Percentiles rank a stretch among this genome's conserved stretches.
phyloP scores from a whole-genome alignment of 2,888 invertebrate genomes.

The Spodoptera exigua region DNA sequence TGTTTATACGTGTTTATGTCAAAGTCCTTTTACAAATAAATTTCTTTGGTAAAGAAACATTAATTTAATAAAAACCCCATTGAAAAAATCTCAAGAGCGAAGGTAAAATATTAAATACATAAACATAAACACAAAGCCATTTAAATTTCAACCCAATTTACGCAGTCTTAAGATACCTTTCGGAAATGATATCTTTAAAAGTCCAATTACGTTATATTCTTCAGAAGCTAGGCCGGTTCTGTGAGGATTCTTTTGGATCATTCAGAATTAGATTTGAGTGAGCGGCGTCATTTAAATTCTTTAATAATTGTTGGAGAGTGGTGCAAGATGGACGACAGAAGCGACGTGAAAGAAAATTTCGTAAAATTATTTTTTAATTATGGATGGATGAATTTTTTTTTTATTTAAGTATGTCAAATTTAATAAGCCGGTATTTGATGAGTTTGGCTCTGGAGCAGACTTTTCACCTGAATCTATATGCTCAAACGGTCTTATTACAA shows the following conservation, averaged over 20 bases:
- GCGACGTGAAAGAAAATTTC: slow-evolving; percentile 4
- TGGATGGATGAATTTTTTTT: too few species aligned
- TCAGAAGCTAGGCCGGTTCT: slow-evolving; percentile 63
- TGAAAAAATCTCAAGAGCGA: not conserved
- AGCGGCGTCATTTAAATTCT: slow-evolving; percentile 71
- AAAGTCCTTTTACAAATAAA: not conserved
- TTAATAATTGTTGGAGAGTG: slow-evolving; percentile 63
- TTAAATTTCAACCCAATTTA: slow-evolving; percentile 46
- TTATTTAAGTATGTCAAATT: too few species aligned
- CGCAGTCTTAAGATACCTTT: slow-evolving; percentile 33
- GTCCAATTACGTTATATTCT: slow-evolving; percentile 60
- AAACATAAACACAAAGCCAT: slow-evolving; percentile 21
- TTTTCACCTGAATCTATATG: too few species aligned
- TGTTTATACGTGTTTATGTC: too few species aligned
- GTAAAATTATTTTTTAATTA: too few species aligned
- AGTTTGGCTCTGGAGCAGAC: too few species aligned
- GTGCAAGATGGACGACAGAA: not conserved
- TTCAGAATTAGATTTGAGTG: slow-evolving; percentile 69
- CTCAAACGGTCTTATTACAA: too few species aligned
- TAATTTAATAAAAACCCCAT: too few species aligned
- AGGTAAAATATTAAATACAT: slow-evolving; percentile 2
- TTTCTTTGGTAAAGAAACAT: not conserved
- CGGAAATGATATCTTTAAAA: slow-evolving; percentile 65
- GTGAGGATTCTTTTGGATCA: slow-evolving; percentile 67
- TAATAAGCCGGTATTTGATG: too few species aligned